Percentiles rank a stretch among this genome's conserved stretches.
Conservation (phyloP, 1,140 invertebrate species). For the Brachionus calyciflorus region DNA sequence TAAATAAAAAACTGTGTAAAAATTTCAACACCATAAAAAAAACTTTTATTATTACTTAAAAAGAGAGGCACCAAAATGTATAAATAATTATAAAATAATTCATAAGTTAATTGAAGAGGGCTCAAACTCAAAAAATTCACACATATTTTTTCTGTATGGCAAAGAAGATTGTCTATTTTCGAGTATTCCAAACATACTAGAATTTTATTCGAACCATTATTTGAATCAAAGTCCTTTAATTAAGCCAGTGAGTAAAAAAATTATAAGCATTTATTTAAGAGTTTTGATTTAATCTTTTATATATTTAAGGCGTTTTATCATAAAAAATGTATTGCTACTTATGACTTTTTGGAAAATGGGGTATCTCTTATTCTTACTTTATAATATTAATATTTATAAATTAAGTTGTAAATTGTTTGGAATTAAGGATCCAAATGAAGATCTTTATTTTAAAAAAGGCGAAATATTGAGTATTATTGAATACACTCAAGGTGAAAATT, state of each 20-base stretch:
- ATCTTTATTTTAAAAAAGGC: constrained; percentile 44
- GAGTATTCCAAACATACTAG: constrained; percentile 29
- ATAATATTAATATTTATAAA: neutral
- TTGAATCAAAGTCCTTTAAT: constrained; percentile 32
- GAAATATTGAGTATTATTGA: constrained; percentile 24
- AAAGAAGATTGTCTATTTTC: constrained; percentile 37
- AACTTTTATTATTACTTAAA: neutral
- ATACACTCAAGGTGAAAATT: constrained; percentile 44
- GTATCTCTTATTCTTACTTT: neutral
- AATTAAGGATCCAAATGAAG: constrained; percentile 43
- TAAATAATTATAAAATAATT: constrained; percentile 46
- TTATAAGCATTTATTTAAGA: neutral
- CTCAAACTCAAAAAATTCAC: neutral
- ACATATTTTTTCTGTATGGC: constrained; percentile 33
- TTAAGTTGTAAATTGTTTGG: neutral
- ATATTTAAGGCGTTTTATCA: constrained; percentile 46
- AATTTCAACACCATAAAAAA: neutral
- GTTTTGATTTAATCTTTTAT: neutral
- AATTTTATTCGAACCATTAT: constrained; percentile 45
- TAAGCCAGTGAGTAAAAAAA: neutral
- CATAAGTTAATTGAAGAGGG: neutral
- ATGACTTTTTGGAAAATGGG: constrained; percentile 40
- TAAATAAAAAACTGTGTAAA: neutral
- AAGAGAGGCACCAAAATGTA: constrained; percentile 43
- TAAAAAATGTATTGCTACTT: constrained; percentile 10